Evolutionary conservation across 1,140 invertebrate species (phyloP).

Genomic region (Anastrepha ludens): DNA sequence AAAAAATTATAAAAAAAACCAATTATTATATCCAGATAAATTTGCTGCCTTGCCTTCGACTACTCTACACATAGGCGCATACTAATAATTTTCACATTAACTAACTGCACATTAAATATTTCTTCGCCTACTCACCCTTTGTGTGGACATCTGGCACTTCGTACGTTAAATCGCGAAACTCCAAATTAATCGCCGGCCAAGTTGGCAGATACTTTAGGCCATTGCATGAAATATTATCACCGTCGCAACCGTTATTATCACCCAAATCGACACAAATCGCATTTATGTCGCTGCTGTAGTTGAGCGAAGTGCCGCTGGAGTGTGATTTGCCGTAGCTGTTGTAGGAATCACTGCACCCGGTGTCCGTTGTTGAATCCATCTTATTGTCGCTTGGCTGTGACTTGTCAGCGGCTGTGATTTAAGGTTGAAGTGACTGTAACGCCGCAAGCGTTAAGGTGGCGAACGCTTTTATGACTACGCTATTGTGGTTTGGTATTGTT

Average conservation of each 20-base stretch:
- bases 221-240: slow-evolving; percentile 62
- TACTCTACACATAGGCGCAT: too few species aligned
- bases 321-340: slow-evolving; percentile 60
- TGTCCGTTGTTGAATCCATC: slow-evolving; percentile 58
- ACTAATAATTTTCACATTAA: too few species aligned
- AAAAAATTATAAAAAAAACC: too few species aligned
- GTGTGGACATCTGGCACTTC: slow-evolving; percentile 75
- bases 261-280: slow-evolving; percentile 65
- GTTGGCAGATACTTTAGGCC: slow-evolving; percentile 78
- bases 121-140: slow-evolving; percentile 73
- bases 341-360: slow-evolving; percentile 57
- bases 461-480: too few species aligned
- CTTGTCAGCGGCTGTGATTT: background rate
- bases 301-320: slow-evolving; percentile 62
- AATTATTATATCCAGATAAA: too few species aligned
- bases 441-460: background rate
- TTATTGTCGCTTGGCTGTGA: background rate
- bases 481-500: background rate
- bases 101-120: background rate
- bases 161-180: slow-evolving; percentile 83
- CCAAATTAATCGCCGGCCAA: slow-evolving; percentile 81
- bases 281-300: slow-evolving; percentile 71
- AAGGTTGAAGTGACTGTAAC: slow-evolving; percentile 1
- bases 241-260: slow-evolving; percentile 57
- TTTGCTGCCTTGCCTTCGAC: too few species aligned